phyloP scores from a whole-genome alignment of 2,797 vertebrate genomes.

The Synanceia verrucosa region DNA sequence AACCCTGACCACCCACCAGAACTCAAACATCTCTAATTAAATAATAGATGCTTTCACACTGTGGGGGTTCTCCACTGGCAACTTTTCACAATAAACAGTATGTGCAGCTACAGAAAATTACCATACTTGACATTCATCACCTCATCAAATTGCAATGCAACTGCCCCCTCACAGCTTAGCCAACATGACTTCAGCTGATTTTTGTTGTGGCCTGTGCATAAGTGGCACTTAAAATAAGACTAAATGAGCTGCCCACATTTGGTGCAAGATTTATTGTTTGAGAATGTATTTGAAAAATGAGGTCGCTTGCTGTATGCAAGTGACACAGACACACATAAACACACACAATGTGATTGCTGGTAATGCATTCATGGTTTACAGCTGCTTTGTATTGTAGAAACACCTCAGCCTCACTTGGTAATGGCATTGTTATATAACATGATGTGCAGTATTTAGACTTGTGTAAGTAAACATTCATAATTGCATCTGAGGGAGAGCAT shows the following conservation, averaged over 20 bases:
- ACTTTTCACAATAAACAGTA: constrained; percentile 30
- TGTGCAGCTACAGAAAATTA: constrained; percentile 38
- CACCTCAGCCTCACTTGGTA: constrained; percentile 10
- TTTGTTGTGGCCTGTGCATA: constrained; percentile 8
- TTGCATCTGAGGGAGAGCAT: not conserved
- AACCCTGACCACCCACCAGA: constrained; percentile 32
- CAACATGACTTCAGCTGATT: constrained; percentile 11
- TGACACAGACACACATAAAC: not conserved
- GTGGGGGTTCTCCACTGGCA: constrained; percentile 1
- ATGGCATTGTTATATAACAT: constrained; percentile 24
- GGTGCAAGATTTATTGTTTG: not conserved
- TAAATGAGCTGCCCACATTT: constrained; percentile 11
- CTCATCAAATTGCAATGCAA: constrained; percentile 35
- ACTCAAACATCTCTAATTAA: constrained; percentile 32
- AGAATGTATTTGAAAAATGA: not conserved
- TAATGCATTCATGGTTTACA: constrained; percentile 20
- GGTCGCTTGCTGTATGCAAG: not conserved
- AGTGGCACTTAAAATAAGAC: constrained; percentile 26
- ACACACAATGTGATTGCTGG: not conserved
- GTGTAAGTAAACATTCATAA: not conserved
- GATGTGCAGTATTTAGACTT: not conserved
- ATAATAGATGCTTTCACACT: constrained; percentile 34
- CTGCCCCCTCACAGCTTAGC: constrained; percentile 34
- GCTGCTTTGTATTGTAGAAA: constrained; percentile 16
- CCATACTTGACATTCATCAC: constrained; percentile 42